Evolutionary conservation across 1,140 invertebrate species (phyloP).

Genomic region (Drosophila biarmipes): DNA sequence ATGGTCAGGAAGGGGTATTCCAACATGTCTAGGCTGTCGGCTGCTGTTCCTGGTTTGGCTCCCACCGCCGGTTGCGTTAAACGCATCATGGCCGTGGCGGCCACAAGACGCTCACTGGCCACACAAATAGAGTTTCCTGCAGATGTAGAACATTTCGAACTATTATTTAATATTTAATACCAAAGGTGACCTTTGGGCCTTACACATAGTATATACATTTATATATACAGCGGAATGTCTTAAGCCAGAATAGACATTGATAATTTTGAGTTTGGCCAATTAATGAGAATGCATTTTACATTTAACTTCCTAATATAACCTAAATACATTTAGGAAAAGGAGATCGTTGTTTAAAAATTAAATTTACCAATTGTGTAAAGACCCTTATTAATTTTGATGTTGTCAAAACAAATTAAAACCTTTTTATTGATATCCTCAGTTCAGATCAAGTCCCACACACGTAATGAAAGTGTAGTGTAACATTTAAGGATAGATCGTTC

Average conservation of each 20-base stretch:
- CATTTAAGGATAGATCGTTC: background rate
- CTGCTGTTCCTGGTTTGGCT: conserved; percentile 76
- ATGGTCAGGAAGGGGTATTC: conserved; percentile 99
- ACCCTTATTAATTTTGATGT: background rate
- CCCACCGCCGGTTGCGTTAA: conserved; percentile 84
- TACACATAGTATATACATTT: conserved; percentile 35
- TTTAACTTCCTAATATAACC: background rate
- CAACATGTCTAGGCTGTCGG: conserved; percentile 91
- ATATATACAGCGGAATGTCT: conserved; percentile 49
- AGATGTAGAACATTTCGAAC: conserved; percentile 4
- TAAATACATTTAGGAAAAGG: background rate
- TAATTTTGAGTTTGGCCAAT: background rate
- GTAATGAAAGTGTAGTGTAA: conserved; percentile 7
- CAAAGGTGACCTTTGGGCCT: background rate
- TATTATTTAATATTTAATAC: background rate
- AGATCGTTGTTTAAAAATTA: background rate
- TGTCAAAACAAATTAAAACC: background rate
- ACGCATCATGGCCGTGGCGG: conserved; percentile 82
- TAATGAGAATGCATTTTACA: background rate
- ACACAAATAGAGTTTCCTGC: conserved; percentile 83
- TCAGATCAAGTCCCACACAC: background rate
- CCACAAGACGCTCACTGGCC: conserved; percentile 78
- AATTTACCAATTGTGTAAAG: background rate
- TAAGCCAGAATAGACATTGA: conserved; percentile 12
- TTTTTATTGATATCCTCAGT: background rate